Evolutionary conservation across 2,113 vertebrate species (phyloP).

Genomic region (Corvus hawaiiensis): DNA sequence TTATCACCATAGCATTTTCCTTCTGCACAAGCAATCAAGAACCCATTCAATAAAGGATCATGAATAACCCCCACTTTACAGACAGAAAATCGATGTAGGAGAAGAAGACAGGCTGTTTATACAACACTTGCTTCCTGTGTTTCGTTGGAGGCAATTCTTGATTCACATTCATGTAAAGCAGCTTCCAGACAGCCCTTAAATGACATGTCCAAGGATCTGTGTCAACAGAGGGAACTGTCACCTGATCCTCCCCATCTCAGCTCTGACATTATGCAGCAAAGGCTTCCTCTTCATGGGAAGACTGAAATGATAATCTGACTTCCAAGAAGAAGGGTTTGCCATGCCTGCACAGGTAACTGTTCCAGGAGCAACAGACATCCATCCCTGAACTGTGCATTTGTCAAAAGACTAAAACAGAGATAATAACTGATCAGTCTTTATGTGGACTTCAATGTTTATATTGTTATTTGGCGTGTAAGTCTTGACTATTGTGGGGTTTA

Average conservation of each 20-base stretch:
- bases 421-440: neutral
- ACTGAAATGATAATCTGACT: neutral
- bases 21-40: conserved; percentile 40
- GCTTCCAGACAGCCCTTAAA: neutral
- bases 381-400: neutral
- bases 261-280: neutral
- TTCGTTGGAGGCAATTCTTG: neutral
- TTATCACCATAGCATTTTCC: conserved; percentile 28
- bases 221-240: neutral
- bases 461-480: neutral
- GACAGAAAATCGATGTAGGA: neutral
- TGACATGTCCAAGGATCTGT: neutral
- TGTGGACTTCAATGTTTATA: neutral
- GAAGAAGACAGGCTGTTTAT: neutral
- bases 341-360: neutral
- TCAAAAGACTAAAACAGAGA: neutral
- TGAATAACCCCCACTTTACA: neutral
- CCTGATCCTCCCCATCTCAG: neutral
- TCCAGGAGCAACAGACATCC: neutral
- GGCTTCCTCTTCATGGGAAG: neutral
- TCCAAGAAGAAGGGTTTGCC: neutral
- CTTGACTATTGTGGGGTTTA: neutral
- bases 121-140: neutral
- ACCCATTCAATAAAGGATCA: neutral
- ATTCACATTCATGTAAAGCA: conserved; percentile 1